Percentiles rank a stretch among this genome's conserved stretches.
Conservation (phyloP, 2,113 vertebrate genomes). For the Dascyllus trimaculatus region DNA sequence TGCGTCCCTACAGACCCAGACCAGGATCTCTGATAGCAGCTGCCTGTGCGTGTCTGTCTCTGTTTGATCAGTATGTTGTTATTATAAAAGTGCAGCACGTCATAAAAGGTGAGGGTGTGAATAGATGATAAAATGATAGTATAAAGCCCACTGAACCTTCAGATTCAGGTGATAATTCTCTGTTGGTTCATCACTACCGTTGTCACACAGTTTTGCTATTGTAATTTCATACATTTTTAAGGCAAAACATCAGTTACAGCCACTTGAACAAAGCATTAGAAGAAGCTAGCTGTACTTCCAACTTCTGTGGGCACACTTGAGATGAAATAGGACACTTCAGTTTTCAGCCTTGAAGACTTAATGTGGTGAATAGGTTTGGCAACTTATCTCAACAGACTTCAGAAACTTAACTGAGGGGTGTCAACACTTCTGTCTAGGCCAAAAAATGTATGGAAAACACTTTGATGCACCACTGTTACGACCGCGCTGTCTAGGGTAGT, state of each 20-base stretch:
- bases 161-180: not conserved
- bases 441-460: slow-evolving; percentile 27
- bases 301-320: not conserved
- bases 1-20: slow-evolving; percentile 52
- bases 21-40: slow-evolving; percentile 42
- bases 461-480: slow-evolving; percentile 20
- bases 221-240: too few relatives aligned
- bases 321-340: slow-evolving; percentile 2
- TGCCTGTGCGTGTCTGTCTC: slow-evolving; percentile 36
- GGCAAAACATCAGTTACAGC: too few relatives aligned
- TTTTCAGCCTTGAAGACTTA: slow-evolving; percentile 30
- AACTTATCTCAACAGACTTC: slow-evolving; percentile 5
- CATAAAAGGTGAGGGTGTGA: slow-evolving; percentile 14
- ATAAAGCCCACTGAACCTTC: too few relatives aligned
- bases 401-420: slow-evolving; percentile 19
- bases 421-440: slow-evolving; percentile 29
- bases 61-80: slow-evolving; percentile 45
- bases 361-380: slow-evolving; percentile 6
- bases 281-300: not conserved
- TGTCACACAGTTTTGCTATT: too few relatives aligned
- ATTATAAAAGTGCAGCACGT: slow-evolving; percentile 27
- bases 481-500: too few relatives aligned
- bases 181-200: not conserved
- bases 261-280: too few relatives aligned
- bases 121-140: not conserved